phyloP scores from a whole-genome alignment of 2,797 vertebrate species.

The Taeniopygia guttata region DNA sequence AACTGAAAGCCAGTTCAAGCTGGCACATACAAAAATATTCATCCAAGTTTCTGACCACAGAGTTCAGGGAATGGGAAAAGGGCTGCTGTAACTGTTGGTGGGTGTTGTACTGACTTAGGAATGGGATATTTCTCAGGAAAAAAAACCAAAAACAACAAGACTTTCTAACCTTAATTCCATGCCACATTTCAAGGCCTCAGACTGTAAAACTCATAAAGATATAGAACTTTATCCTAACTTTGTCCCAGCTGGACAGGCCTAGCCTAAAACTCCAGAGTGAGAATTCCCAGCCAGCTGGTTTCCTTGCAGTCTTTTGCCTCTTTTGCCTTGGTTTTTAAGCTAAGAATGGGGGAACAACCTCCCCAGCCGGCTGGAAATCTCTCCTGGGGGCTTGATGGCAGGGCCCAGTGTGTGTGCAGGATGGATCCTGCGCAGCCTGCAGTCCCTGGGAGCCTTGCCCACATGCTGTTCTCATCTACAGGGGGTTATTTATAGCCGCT shows the following conservation, averaged over 20 bases:
- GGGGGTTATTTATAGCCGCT: slow-evolving; percentile 42
- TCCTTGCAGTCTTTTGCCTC: background rate
- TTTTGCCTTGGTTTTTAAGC: background rate
- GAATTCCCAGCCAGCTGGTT: background rate
- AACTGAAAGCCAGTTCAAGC: background rate
- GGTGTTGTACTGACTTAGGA: background rate
- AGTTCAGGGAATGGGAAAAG: background rate
- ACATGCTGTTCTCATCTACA: slow-evolving; percentile 34
- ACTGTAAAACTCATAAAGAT: background rate
- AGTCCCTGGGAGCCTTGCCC: slow-evolving; percentile 46
- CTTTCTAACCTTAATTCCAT: background rate
- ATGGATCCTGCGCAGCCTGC: background rate
- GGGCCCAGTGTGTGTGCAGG: background rate
- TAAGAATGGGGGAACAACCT: background rate
- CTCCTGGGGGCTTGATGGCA: background rate
- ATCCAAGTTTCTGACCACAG: background rate
- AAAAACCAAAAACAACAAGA: background rate
- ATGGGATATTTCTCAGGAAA: background rate
- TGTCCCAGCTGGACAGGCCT: background rate
- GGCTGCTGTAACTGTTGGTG: background rate
- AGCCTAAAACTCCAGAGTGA: background rate
- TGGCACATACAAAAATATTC: background rate
- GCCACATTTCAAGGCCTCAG: background rate
- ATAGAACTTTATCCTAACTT: background rate
- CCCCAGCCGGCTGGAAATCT: background rate